Evolutionary conservation across 2,797 vertebrate genomes (phyloP).

Genomic region (Pangasius macronema): DNA sequence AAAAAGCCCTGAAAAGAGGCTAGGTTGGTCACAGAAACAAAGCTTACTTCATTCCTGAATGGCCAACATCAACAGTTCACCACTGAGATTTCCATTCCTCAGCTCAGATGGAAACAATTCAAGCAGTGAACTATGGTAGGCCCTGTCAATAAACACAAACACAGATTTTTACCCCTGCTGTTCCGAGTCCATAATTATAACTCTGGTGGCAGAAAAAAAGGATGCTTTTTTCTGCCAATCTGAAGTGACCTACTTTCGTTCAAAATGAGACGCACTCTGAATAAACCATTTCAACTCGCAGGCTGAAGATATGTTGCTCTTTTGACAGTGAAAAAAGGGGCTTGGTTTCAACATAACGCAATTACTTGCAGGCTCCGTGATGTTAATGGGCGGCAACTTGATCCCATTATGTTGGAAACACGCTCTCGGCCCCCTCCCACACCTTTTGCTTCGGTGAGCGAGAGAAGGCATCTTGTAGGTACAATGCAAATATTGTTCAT

Average conservation of each 20-base stretch:
- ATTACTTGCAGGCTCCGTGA: constrained; percentile 41
- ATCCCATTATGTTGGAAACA: constrained; percentile 40
- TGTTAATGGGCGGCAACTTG: constrained; percentile 36
- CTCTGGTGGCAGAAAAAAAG: constrained; percentile 40
- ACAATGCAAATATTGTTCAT: constrained; percentile 77
- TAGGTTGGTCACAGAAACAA: constrained; percentile 37
- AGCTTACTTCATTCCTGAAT: constrained; percentile 44
- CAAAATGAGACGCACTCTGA: constrained; percentile 40
- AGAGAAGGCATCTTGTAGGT: constrained; percentile 68
- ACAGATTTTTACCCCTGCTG: constrained; percentile 50
- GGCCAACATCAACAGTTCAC: constrained; percentile 35
- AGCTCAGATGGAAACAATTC: constrained; percentile 53
- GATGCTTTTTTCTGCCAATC: constrained; percentile 45
- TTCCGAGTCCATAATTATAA: constrained; percentile 55
- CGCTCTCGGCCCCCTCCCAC: constrained; percentile 44
- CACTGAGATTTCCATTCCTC: constrained; percentile 33
- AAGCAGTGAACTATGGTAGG: constrained; percentile 35
- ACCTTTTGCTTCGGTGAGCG: constrained; percentile 30
- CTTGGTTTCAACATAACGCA: constrained; percentile 32
- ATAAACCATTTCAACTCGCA: constrained; percentile 46
- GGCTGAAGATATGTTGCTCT: constrained; percentile 40
- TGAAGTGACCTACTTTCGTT: constrained; percentile 57
- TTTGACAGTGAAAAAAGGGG: constrained; percentile 31
- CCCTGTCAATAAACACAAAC: constrained; percentile 54
- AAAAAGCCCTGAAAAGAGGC: not conserved